Evolutionary conservation across 2,888 invertebrate species (phyloP), one percentile per base, ranked within the genome.

Genomic region (Micoletzkya japonica): DNA sequence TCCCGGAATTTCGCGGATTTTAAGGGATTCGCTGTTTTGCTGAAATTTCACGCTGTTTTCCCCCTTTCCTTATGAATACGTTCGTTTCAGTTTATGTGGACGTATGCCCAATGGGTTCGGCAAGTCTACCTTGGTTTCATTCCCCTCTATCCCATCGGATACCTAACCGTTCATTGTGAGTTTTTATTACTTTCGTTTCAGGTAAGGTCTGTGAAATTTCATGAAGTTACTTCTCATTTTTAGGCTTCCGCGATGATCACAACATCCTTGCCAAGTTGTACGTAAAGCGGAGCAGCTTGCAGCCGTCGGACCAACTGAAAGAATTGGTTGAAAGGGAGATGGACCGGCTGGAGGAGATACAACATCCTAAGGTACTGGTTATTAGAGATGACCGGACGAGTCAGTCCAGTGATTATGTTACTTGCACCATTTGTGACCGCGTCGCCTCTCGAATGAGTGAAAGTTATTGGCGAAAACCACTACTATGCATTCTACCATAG

Each of bases 251-350:
- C 14, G 79, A 76, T 0, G 76, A 79, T 67, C 76, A 77, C 61
- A n/a, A n/a, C n/a, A 67, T 77, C 10, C 76, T 75, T 73, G 63
- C 77, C 3, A 73, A 73, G 44, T 63, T 73, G 10, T 79, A 78
- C 60, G 70, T 79, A 37, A 57, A 73, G 32, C 61, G 79, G 20
- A 75, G 75, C 30, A 58, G 61, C 10, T 4, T 77, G 57, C 72
- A 72, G 59, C 74, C 77, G 17, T 74, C 75, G 39, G 75, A 75
- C 14, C 70, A 72, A 7, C 69, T 79, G 44, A 74, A 72, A 64
- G 75, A 78, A 37, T 58, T 79, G n/a, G 78, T 78, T n/a, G 78
- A 79, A 49, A 57, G 58, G 17, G 79, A 79, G 69, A 59, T 79
- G 54, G 78, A 77, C 28, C 71, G 74, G 36, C 67, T 77, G 54